Evolutionary conservation across 2,113 vertebrate species (phyloP), one percentile per base, ranked within the genome.

Genomic region (Oreochromis spilurus): DNA sequence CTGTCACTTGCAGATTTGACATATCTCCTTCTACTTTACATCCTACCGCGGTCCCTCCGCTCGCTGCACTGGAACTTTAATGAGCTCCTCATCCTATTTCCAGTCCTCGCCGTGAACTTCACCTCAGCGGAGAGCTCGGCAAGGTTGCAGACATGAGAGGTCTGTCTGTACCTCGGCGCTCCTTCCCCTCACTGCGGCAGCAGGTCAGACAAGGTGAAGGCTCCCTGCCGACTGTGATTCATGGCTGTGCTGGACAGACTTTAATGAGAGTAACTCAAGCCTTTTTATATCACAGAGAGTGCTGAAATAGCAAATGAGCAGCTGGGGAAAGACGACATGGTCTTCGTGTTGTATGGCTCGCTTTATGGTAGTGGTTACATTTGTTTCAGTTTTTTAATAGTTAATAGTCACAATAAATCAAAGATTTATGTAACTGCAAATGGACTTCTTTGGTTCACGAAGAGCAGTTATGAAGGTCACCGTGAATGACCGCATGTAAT

Each of bases 161-260:
- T 83, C 52, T 70, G 55, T 52, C 14, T 19, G 58, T 55, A 50
- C 50, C 67, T 7, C 55, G 60, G 54, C n/a, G 4, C 65, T 62
- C 19, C 81, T 21, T 78, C 43, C 55, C 29, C 65, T 82, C 81
- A 43, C 17, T 9, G 83, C 17, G 5, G 83, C 85, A 55, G 50
- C 48, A 9, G 89, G 84, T 89, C 53, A 87, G 83, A 62, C 60
- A 16, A 82, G 89, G 89, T 84, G 83, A 85, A n/a, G 50, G 82
- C 82, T 88, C 85, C 86, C 88, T 79, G 58, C 82, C 53, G 86
- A 36, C 84, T 78, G 82, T 84, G 89, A 92, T 85, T 88, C 84
- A 85, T 79, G 65, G 75, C 19, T n/a, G 38, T 79, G 24, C 79
- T 24, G 3, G 6, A 38, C 55, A 72, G 84, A 84, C 48, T 88